Conservation (phyloP, 2,113 vertebrate species). For the Psilopogon haemacephalus region DNA sequence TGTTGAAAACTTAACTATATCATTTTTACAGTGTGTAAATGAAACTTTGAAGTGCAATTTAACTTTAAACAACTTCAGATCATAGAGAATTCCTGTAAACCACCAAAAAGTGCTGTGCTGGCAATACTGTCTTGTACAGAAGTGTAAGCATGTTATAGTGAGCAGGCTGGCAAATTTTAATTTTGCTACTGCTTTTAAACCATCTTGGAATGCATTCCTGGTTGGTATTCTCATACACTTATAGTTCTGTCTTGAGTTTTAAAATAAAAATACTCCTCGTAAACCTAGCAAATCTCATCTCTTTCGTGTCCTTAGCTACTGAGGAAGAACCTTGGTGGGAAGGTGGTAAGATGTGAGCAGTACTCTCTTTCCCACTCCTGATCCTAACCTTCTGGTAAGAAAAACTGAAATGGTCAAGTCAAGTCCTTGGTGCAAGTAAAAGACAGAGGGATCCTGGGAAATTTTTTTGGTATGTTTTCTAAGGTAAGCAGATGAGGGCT, state of each 20-base stretch:
- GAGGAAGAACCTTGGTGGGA: neutral
- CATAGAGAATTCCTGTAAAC: constrained; percentile 68
- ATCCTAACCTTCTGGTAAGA: neutral
- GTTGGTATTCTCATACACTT: neutral
- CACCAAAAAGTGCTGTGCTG: constrained; percentile 64
- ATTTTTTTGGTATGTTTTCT: neutral
- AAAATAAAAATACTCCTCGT: neutral
- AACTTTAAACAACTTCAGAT: constrained; percentile 76
- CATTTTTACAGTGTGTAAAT: constrained; percentile 80
- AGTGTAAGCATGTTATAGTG: constrained; percentile 31
- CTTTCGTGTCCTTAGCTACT: neutral
- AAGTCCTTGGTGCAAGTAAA: neutral
- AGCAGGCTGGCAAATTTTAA: constrained; percentile 27
- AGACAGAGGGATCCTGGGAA: neutral
- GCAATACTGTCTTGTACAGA: constrained; percentile 42
- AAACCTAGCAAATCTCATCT: neutral
- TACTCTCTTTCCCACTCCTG: neutral
- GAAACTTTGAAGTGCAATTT: constrained; percentile 80
- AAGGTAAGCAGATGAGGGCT: neutral
- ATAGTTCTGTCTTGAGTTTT: neutral
- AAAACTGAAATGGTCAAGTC: neutral
- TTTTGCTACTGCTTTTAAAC: constrained; percentile 44
- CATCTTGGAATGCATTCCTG: neutral
- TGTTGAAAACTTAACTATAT: constrained; percentile 78
- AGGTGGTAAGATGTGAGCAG: neutral